A percentile compares a stretch with the other conserved stretches of the same genome.
phyloP scores from a whole-genome alignment of 2,113 vertebrate species.

The Coptodon rendalli region DNA sequence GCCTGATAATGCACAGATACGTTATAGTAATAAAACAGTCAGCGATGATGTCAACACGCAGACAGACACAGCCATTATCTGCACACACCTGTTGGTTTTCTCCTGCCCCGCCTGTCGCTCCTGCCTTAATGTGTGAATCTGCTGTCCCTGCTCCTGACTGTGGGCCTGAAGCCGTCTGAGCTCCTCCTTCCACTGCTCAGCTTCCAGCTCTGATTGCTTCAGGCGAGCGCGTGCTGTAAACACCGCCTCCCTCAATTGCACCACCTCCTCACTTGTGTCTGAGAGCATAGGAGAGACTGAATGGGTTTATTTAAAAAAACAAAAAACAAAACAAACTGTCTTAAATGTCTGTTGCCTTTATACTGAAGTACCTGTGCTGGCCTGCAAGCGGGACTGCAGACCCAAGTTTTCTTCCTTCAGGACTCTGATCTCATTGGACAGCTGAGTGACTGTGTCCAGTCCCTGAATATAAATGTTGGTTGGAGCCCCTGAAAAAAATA shows the following conservation, averaged over 20 bases:
- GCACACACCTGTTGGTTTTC: constrained; percentile 78
- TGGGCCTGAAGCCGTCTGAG: constrained; percentile 71
- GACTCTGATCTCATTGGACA: constrained; percentile 78
- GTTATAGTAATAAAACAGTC: background rate
- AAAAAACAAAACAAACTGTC: background rate
- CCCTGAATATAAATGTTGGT: constrained; percentile 75
- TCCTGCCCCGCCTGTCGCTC: constrained; percentile 78
- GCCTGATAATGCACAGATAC: constrained; percentile 59
- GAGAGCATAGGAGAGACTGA: background rate
- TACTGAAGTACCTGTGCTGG: constrained; percentile 73
- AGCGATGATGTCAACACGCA: background rate
- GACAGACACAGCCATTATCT: background rate
- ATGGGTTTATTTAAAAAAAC: background rate
- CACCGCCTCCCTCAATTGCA: constrained; percentile 71
- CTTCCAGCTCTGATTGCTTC: constrained; percentile 80
- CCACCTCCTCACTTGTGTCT: constrained; percentile 73
- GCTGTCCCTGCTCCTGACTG: constrained; percentile 74
- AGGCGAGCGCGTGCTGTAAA: constrained; percentile 71
- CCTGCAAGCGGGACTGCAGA: constrained; percentile 76
- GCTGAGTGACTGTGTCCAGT: constrained; percentile 75
- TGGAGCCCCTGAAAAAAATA: constrained; percentile 63
- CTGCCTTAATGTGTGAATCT: constrained; percentile 71
- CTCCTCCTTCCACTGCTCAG: constrained; percentile 76
- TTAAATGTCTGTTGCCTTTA: background rate
- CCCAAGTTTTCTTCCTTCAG: constrained; percentile 71